Conservation (phyloP, 2,888 invertebrate species). For the Nebria brevicollis region DNA sequence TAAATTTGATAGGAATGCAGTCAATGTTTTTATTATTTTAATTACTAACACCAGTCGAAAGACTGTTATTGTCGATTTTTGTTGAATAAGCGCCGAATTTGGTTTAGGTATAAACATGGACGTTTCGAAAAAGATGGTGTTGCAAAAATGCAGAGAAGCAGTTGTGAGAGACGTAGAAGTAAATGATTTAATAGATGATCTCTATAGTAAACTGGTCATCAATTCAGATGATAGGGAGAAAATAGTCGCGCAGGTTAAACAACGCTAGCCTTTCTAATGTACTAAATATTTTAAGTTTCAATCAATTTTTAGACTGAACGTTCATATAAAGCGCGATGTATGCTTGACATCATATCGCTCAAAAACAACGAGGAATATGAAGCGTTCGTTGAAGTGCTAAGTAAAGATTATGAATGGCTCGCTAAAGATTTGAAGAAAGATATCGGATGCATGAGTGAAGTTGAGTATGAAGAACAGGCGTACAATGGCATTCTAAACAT, state of each 20-base stretch:
- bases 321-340: constrained; percentile 60
- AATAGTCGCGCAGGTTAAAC: constrained; percentile 50
- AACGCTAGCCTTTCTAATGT: not conserved
- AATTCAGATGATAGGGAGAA: constrained; percentile 51
- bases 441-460: constrained; percentile 55
- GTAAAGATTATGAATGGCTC: constrained; percentile 69
- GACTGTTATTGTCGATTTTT: too few relatives aligned
- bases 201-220: constrained; percentile 49
- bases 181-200: constrained; percentile 49
- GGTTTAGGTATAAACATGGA: constrained; percentile 27
- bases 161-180: constrained; percentile 50
- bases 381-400: constrained; percentile 67
- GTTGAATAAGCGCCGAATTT: not conserved
- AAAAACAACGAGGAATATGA: constrained; percentile 65
- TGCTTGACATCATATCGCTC: constrained; percentile 62
- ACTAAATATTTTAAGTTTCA: not conserved
- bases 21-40: too few relatives aligned
- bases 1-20: too few relatives aligned
- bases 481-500: constrained; percentile 66
- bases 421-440: constrained; percentile 64
- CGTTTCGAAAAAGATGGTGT: constrained; percentile 23
- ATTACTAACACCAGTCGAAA: too few relatives aligned
- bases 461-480: constrained; percentile 61
- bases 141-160: constrained; percentile 48
- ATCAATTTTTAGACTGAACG: constrained; percentile 61